Evolutionary conservation across 2,888 invertebrate genomes (phyloP), one percentile per base, ranked within the genome.

Genomic region (Ophion ellenae): DNA sequence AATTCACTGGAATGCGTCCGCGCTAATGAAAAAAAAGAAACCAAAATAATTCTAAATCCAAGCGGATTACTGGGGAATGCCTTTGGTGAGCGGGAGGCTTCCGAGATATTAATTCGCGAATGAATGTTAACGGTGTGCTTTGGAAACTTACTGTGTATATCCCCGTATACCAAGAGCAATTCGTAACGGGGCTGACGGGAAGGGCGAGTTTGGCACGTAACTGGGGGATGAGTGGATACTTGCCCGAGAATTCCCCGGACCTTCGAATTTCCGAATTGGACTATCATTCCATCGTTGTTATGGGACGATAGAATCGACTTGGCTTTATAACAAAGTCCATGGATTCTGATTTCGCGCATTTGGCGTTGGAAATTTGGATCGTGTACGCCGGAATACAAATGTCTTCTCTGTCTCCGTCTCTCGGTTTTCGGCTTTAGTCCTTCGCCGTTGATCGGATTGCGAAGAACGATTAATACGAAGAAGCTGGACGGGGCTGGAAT

Each of bases 251-350:
- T 85, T 85, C 79, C 85, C 59, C 74, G 75, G 85, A 82, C 79
- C 73, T 82, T 71, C 75, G 85, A 82, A 85, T 85, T 71, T 82
- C 82, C 75, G 82, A 82, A 85, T 85, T 82, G 82, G 79, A 79
- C 82, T 63, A 85, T 85, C 79, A 85, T 85, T 79, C 79, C 73
- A 78, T n/a, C 63, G 63, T 32, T 61, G 67, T 63, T 45, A 36
- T 63, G 4, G 28, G 79, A 70, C 47, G 59, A 70, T 59, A 28
- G 61, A 63, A 79, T 28, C 47, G 63, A 79, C 53, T 24, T 63
- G 47, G n/a, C 20, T 71, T 17, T 45, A 69, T 67, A 77, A 77
- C 67, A 70, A 70, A 70, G 40, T 61, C 45, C 64, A 20, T 53
- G 64, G 47, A 53, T 76, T 76, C 70, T 79, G 47, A 61, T 79